Conservation (phyloP, 2,113 vertebrate genomes). For the Hirundichthys speculiger region DNA sequence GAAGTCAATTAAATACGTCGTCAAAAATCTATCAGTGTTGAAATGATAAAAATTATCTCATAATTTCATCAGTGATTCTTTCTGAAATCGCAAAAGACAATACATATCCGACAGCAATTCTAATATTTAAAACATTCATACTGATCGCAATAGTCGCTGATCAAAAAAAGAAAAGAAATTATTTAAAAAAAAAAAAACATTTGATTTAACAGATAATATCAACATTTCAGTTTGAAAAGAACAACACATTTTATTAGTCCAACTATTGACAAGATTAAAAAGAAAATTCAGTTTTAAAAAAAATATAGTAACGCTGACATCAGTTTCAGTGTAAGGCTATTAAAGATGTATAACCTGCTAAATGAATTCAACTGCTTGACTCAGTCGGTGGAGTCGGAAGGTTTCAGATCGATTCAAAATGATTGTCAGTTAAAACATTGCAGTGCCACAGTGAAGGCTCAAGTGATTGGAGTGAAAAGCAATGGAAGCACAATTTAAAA, state of each 20-base stretch:
- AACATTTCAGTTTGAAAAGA: slow-evolving; percentile 10
- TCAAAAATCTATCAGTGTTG: background rate
- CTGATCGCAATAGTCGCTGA: slow-evolving; percentile 12
- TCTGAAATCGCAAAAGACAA: slow-evolving; percentile 2
- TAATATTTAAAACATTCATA: slow-evolving; percentile 17
- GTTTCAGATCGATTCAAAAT: slow-evolving; percentile 64
- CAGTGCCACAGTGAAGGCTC: slow-evolving; percentile 81
- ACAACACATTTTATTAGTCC: slow-evolving; percentile 22
- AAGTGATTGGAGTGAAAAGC: slow-evolving; percentile 63
- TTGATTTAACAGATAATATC: slow-evolving; percentile 22
- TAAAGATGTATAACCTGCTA: slow-evolving; percentile 64
- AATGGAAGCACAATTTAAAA: slow-evolving; percentile 74
- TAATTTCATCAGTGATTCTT: background rate
- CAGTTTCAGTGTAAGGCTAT: slow-evolving; percentile 69
- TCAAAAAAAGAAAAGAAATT: slow-evolving; percentile 1
- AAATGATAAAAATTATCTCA: background rate
- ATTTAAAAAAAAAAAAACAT: slow-evolving; percentile 26
- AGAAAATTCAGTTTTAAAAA: background rate
- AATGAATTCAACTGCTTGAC: slow-evolving; percentile 40
- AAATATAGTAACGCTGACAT: slow-evolving; percentile 67
- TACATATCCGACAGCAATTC: too few species aligned
- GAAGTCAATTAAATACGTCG: background rate
- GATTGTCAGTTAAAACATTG: slow-evolving; percentile 80
- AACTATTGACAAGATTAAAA: slow-evolving; percentile 16
- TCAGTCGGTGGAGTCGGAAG: slow-evolving; percentile 51